Evolutionary conservation across 2,113 vertebrate species (phyloP), one percentile per base, ranked within the genome.

Genomic region (Oreochromis aureus): DNA sequence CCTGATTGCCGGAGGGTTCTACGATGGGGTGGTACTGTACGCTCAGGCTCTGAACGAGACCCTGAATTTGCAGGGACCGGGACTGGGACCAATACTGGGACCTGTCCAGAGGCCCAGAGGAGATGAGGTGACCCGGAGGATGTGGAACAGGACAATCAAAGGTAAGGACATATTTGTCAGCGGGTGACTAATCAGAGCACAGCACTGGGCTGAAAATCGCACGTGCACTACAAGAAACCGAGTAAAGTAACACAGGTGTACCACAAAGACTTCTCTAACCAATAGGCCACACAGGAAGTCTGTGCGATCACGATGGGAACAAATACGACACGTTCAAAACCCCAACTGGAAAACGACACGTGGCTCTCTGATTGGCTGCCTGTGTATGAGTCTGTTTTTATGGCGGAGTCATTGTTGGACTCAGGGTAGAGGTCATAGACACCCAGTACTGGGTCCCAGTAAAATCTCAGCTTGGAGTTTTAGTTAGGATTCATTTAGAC

Each of bases 1-100:
- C 93, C 95, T 99, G 89, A 98, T 99, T 6, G 97, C 98, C 0
- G 98, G 97, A 66, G 97, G 97, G 51, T 99, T 99, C 96, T 96
- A 99, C 6, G 98, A 99, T 0, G 98, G 97, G 5, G 96, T 99
- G 91, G 96, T 98, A 95, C 95, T 99, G 5, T 99, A 98, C 0
- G 95, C 98, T 24, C 96, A 96, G 76, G 98, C 97, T 69, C 96
- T 99, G 89, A 98, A 98, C 0, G 98, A 99, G 95, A 97, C 97
- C 0, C 93, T 99, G 88, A 93, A 82, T 8, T 96, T 97, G 85
- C 97, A 96, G 0, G 96, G 51, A 86, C 13, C 13, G 2, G 51
- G 56, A 63, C 36, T 6, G 9, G 24, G 69, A 73, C 32, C 3
- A 1, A 41, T 87, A 30, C 36, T 46, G 91, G 95, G 69, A 88